Percentiles rank a stretch among this genome's conserved stretches.
Conservation (phyloP, 2,888 invertebrate species). For the Ceriagrion tenellum region DNA sequence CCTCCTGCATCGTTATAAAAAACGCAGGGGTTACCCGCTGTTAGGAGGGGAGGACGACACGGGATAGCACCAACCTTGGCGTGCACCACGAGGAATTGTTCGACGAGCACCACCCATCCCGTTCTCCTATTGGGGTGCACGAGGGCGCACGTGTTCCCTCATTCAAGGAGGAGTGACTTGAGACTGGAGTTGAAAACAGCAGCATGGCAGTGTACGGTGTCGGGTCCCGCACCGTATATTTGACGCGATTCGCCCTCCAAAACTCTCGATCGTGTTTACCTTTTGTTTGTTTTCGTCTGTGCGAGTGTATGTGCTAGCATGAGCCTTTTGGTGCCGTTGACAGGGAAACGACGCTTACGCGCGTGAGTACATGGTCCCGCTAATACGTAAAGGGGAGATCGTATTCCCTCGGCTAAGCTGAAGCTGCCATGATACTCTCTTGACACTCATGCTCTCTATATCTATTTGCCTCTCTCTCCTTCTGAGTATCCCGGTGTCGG, state of each 20-base stretch:
- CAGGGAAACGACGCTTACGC: background rate
- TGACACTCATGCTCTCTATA: background rate
- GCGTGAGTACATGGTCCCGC: background rate
- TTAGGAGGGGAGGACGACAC: background rate
- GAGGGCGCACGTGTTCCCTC: background rate
- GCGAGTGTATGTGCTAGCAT: background rate
- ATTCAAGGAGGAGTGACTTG: background rate
- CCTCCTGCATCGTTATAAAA: too few relatives aligned
- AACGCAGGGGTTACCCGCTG: too few relatives aligned
- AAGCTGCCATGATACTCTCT: background rate
- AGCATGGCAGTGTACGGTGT: background rate
- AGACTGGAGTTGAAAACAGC: background rate
- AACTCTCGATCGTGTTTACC: background rate
- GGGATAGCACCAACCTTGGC: background rate
- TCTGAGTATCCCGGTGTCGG: background rate
- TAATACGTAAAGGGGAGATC: background rate
- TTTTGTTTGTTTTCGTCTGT: background rate
- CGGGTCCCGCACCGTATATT: background rate
- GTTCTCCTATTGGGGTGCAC: too few relatives aligned
- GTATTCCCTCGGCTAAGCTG: background rate
- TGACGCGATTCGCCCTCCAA: too few relatives aligned
- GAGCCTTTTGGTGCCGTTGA: background rate
- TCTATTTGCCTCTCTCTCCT: too few relatives aligned
- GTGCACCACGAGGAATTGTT: background rate
- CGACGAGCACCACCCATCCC: background rate